Conservation (phyloP, 2,797 vertebrate species). For the Crax fasciolata region DNA sequence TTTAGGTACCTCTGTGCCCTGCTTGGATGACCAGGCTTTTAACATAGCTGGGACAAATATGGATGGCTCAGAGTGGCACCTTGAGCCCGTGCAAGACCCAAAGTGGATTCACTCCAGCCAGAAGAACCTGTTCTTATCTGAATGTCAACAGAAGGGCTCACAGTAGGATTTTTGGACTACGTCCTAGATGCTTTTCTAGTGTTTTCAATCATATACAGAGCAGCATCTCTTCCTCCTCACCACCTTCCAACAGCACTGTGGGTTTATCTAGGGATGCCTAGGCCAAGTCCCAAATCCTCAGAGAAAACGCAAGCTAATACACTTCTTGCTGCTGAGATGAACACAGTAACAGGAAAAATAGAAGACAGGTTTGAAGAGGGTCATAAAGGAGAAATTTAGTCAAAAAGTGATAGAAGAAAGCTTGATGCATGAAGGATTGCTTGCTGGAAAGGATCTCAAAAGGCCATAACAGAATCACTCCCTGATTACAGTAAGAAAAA, state of each 20-base stretch:
- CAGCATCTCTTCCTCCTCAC: not conserved
- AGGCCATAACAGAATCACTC: not conserved
- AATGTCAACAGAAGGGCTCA: not conserved
- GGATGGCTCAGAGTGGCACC: not conserved
- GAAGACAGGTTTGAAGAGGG: not conserved
- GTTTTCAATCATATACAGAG: not conserved
- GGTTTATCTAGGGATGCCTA: not conserved
- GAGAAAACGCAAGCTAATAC: not conserved
- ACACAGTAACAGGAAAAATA: not conserved
- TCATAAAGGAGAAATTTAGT: not conserved
- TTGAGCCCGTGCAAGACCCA: not conserved
- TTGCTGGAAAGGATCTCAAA: not conserved
- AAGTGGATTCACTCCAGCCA: not conserved
- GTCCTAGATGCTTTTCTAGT: not conserved
- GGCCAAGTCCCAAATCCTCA: not conserved
- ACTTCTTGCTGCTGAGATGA: not conserved
- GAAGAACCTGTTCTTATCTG: not conserved
- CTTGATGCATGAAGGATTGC: not conserved
- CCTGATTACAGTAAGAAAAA: slow-evolving; percentile 26
- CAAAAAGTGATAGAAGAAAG: not conserved
- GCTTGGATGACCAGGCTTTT: not conserved
- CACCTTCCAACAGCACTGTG: not conserved
- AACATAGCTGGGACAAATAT: not conserved
- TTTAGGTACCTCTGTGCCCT: not conserved
- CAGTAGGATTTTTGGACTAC: not conserved